Conservation (phyloP, 2,797 vertebrate genomes). For the Crocidura indochinensis region DNA sequence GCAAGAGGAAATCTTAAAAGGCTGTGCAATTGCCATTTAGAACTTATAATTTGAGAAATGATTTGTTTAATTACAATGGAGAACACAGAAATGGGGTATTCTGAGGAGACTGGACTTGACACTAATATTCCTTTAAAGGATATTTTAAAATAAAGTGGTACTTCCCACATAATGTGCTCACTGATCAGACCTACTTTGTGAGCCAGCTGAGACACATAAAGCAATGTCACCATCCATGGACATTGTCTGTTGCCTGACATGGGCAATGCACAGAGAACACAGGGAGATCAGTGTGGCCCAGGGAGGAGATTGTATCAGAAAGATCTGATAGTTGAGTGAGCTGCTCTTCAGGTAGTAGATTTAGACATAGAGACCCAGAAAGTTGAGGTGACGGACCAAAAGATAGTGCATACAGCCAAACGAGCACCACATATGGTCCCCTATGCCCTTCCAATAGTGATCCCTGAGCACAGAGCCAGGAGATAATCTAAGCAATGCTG, state of each 20-base stretch:
- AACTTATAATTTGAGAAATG: slow-evolving; percentile 74
- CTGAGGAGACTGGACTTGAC: slow-evolving; percentile 74
- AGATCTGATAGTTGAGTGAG: background rate
- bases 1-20: slow-evolving; percentile 77
- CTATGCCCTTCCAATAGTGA: too few species aligned
- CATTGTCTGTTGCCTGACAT: background rate
- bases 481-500: too few species aligned
- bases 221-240: background rate
- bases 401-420: too few species aligned
- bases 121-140: slow-evolving; percentile 65
- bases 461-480: too few species aligned
- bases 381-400: background rate
- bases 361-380: background rate
- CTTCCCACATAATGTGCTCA: background rate
- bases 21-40: slow-evolving; percentile 78
- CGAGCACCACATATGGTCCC: too few species aligned
- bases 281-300: background rate
- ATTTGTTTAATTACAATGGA: slow-evolving; percentile 78
- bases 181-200: background rate
- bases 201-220: background rate
- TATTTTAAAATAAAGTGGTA: slow-evolving; percentile 56
- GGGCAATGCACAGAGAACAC: background rate
- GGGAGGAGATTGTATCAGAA: background rate
- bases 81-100: slow-evolving; percentile 63
- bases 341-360: background rate